A percentile compares a stretch with the other conserved stretches of the same genome.
Evolutionary conservation across 2,113 vertebrate species (phyloP).

Genomic region (Marcusenius ussheri): DNA sequence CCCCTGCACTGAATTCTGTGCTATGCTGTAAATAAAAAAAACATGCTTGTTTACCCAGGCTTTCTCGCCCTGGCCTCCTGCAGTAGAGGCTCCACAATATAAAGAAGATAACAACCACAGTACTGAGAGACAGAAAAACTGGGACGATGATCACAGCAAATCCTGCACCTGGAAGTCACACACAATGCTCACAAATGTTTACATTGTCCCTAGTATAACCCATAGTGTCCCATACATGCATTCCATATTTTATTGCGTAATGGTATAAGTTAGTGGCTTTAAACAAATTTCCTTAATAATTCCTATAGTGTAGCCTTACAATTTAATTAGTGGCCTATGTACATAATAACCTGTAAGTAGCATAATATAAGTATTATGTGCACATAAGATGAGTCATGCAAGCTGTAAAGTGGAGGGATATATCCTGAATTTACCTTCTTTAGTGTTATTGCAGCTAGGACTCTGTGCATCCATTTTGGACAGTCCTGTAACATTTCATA

Average conservation of each 20-base stretch:
- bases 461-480: slow-evolving; percentile 32
- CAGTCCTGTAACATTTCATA: slow-evolving; percentile 37
- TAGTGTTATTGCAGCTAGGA: slow-evolving; percentile 36
- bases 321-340: background rate
- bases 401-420: background rate
- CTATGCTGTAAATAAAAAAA: background rate
- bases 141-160: slow-evolving; percentile 53
- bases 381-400: background rate
- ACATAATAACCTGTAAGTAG: background rate
- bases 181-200: background rate
- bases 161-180: slow-evolving; percentile 40
- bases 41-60: background rate
- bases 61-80: slow-evolving; percentile 18
- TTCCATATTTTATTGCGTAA: background rate
- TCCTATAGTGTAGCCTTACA: background rate
- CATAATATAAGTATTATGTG: background rate
- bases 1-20: background rate
- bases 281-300: background rate
- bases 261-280: background rate
- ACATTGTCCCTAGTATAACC: background rate
- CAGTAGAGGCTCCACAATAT: slow-evolving; percentile 52
- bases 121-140: slow-evolving; percentile 46
- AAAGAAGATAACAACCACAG: slow-evolving; percentile 42
- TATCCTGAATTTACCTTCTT: slow-evolving; percentile 35
- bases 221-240: no score